Conservation (phyloP, 1,140 invertebrate species). For the Euglossa dilemma region DNA sequence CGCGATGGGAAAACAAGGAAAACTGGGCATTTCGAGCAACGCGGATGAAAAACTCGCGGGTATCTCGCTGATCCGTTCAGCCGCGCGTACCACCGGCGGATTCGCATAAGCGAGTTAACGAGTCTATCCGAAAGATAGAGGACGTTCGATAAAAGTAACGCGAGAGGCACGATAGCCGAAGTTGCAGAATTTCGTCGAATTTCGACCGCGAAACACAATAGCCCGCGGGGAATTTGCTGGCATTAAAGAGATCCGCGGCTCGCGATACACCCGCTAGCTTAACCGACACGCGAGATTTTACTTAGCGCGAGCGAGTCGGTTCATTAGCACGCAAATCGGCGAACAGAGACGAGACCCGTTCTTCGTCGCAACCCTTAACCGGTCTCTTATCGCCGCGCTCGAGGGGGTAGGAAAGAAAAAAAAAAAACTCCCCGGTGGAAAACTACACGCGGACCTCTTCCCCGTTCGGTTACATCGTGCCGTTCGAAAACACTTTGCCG, state of each 20-base stretch:
- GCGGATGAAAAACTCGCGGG: neutral
- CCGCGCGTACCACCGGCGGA: no score
- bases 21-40: neutral
- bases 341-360: constrained; percentile 24
- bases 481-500: neutral
- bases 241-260: constrained; percentile 57
- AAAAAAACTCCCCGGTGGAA: neutral
- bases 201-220: constrained; percentile 37
- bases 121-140: neutral
- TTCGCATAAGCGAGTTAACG: no score
- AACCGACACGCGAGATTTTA: constrained; percentile 75
- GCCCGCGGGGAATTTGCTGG: constrained; percentile 29
- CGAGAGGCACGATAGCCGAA: neutral
- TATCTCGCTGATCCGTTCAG: no score
- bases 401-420: constrained; percentile 4
- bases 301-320: constrained; percentile 66
- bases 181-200: constrained; percentile 36
- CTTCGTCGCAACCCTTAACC: constrained; percentile 18
- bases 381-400: constrained; percentile 38
- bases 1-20: neutral
- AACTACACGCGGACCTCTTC: constrained; percentile 2
- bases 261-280: constrained; percentile 53
- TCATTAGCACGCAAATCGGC: constrained; percentile 77
- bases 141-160: constrained; percentile 9
- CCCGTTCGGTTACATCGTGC: neutral